These are phyloP conservation scores for Lycorma delicatula DNA, from an alignment of 1,140 invertebrate genomes.

Conservation along the genomic window DNA sequence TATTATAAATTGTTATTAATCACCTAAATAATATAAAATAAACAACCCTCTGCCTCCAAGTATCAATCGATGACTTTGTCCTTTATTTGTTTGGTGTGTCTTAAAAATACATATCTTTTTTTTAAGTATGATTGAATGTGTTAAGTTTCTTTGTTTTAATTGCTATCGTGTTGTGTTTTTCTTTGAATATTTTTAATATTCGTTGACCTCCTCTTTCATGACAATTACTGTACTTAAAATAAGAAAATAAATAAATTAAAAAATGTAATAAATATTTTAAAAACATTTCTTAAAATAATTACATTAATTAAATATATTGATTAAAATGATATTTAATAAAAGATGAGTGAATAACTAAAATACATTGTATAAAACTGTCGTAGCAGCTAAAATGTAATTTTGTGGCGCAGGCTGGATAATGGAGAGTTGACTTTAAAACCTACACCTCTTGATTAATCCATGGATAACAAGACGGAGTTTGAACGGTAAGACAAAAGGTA, in stretches of 20 bases:
- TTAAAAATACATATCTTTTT: neutral
- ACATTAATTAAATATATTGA: neutral
- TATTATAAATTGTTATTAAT: too few relatives aligned
- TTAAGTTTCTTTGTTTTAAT: neutral
- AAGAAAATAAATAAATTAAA: neutral
- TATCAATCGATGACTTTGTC: neutral
- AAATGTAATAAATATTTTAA: neutral
- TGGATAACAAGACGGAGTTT: conserved; percentile 2
- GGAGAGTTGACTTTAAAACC: neutral
- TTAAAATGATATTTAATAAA: neutral
- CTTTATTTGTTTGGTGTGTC: conserved; percentile 5
- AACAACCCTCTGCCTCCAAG: conserved; percentile 2
- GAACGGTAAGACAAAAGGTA: conserved; percentile 5
- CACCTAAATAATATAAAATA: too few relatives aligned
- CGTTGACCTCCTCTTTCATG: conserved; percentile 3
- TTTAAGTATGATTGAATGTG: neutral
- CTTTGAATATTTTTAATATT: neutral
- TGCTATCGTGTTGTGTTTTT: neutral
- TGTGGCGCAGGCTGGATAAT: conserved; percentile 6
- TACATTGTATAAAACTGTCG: neutral
- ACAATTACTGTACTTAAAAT: neutral
- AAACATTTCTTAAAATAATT: neutral
- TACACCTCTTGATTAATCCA: conserved; percentile 1
- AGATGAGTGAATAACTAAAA: neutral
- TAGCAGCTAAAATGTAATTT: conserved; percentile 6